These are phyloP conservation scores for Holotrichia oblita DNA, from an alignment of 1,140 invertebrate genomes.

Conservation along the genomic window DNA sequence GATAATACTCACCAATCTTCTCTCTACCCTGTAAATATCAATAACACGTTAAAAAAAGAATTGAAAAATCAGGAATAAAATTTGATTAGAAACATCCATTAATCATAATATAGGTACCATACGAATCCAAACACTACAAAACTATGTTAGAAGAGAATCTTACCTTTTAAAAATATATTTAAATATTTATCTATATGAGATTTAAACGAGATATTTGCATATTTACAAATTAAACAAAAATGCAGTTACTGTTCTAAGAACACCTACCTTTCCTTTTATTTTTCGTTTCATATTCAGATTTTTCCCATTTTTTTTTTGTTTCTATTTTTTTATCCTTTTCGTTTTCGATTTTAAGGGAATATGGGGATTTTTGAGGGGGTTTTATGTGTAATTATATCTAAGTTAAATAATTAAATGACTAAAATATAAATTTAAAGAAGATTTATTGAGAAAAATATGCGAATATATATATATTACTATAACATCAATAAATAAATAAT, in stretches of 20 bases:
- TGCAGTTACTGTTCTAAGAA: background rate
- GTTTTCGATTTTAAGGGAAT: background rate
- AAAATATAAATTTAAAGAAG: constrained; percentile 40
- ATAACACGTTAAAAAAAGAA: constrained; percentile 42
- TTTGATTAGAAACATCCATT: too few relatives aligned
- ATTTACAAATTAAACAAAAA: too few relatives aligned
- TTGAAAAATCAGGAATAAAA: constrained; percentile 11
- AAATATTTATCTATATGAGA: too few relatives aligned
- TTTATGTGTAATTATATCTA: background rate
- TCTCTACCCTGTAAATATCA: constrained; percentile 56
- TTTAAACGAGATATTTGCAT: too few relatives aligned
- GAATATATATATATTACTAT: too few relatives aligned
- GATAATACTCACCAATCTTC: constrained; percentile 58
- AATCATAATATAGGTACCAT: too few relatives aligned
- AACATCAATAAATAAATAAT: constrained; percentile 8
- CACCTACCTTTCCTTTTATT: background rate
- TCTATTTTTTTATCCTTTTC: too few relatives aligned
- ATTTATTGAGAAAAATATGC: constrained; percentile 37
- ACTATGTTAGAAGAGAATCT: too few relatives aligned
- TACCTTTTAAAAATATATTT: too few relatives aligned
- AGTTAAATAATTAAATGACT: constrained; percentile 40
- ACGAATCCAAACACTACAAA: too few relatives aligned
- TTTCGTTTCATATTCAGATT: background rate
- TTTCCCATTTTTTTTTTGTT: too few relatives aligned
- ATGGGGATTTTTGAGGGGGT: background rate